Evolutionary conservation across 1,140 invertebrate genomes (phyloP).

Genomic region (Zaprionus lachaisei): DNA sequence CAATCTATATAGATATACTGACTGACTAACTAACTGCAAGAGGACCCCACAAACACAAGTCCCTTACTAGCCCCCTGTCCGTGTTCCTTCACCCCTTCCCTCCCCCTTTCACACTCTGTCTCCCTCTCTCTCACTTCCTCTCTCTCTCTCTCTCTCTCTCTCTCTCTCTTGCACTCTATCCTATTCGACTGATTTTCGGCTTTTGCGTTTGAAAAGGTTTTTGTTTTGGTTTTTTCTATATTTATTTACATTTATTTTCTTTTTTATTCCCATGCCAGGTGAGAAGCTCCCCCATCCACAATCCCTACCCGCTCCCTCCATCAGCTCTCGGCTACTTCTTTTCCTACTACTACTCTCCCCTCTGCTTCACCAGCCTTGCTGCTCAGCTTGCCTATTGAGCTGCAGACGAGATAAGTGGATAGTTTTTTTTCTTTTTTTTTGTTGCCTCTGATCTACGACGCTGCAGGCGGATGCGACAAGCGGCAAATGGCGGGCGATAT

Average conservation of each 20-base stretch:
- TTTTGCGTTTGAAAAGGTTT: conserved; percentile 44
- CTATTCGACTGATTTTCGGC: conserved; percentile 27
- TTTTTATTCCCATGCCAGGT: conserved; percentile 68
- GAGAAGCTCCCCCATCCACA: conserved; percentile 22
- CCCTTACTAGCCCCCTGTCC: neutral
- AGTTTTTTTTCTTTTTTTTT: conserved; percentile 28
- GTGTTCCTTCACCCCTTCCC: neutral
- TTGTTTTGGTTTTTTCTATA: conserved; percentile 20
- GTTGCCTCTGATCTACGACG: conserved; percentile 68
- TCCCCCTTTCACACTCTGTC: too few species aligned
- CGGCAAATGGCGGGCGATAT: conserved; percentile 56
- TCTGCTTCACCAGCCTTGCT: conserved; percentile 15
- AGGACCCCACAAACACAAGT: neutral
- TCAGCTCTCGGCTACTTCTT: neutral
- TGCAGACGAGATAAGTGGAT: conserved; percentile 72
- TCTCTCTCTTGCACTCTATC: neutral
- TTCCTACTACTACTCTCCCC: neutral
- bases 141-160: neutral
- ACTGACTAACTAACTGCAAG: conserved; percentile 1
- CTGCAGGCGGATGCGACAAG: conserved; percentile 11
- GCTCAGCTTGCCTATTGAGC: conserved; percentile 61
- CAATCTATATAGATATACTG: conserved; percentile 32
- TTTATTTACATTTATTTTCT: conserved; percentile 75
- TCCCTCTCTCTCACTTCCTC: neutral
- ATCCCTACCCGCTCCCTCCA: neutral